Evolutionary conservation across 2,797 vertebrate genomes (phyloP), one percentile per base, ranked within the genome.

Genomic region (Hyperoplus lanceolatus): DNA sequence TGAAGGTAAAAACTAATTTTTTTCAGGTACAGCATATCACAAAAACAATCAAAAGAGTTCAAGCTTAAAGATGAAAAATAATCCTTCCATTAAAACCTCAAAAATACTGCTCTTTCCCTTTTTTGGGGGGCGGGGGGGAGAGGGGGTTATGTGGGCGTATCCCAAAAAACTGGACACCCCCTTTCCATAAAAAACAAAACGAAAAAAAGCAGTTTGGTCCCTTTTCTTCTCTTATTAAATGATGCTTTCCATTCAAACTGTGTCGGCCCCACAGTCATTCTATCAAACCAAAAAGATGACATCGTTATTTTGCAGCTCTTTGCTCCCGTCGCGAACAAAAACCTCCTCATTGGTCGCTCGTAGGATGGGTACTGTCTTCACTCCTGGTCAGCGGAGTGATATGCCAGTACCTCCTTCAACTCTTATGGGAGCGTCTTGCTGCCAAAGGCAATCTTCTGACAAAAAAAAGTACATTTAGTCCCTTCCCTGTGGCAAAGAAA

Each of bases 1-100:
- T 82, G 62, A 80, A 80, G 72, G 65, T 87, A 75, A 75, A 86
- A 88, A 83, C 64, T 81, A 58, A 42, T 75, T 76, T 86, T 86
- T 82, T 72, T 58, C 29, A 29, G 29, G 29, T 29, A 29, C 29
- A 29, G 61, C 59, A 85, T 63, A 67, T 77, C 73, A 83, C 70
- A 75, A 85, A 82, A 81, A 79, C 80, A 78, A 82, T 86, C 84
- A 65, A 64, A 41, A 29, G 7, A 66, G 46, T 84, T 84, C 69
- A 85, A 89, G 87, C 70, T 77, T 80, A 71, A 84, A 79, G 81
- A 81, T 79, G 45, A 75, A 77, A 54, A 70, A 82, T 48, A 75
- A 70, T 43, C 49, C 68, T 51, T 75, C 59, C 0, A 14, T 42
- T 18, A 71, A 76, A 74, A 64, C 54, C 41, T 68, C 10, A 53